These are phyloP conservation scores for Brachionus paranguensis DNA, from an alignment of 1,140 invertebrate species.

Conservation along the genomic window DNA sequence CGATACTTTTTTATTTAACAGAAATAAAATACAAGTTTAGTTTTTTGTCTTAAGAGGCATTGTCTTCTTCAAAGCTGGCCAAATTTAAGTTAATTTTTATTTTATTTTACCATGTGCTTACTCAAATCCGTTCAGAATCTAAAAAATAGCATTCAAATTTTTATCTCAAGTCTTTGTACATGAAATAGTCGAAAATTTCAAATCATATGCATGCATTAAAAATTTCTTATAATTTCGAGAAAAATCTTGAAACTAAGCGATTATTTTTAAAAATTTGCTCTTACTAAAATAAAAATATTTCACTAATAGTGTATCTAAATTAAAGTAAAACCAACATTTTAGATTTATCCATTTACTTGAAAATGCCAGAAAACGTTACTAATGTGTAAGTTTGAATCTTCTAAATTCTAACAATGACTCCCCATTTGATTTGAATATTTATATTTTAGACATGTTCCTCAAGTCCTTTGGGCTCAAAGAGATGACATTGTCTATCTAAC, in stretches of 20 bases:
- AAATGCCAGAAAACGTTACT: constrained; percentile 32
- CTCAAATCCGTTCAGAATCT: not conserved
- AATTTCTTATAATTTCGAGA: not conserved
- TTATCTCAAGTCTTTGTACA: not conserved
- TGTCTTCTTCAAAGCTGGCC: not conserved
- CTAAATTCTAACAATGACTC: not conserved
- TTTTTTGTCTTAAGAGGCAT: not conserved
- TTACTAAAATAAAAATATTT: not conserved
- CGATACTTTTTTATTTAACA: no score
- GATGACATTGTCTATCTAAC: constrained; percentile 73
- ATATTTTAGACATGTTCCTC: constrained; percentile 59
- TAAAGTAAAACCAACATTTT: not conserved
- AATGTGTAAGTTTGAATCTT: not conserved
- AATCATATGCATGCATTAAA: not conserved
- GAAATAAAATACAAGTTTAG: not conserved
- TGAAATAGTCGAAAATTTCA: not conserved
- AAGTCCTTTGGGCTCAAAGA: constrained; percentile 84
- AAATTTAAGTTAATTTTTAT: not conserved
- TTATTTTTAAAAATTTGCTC: not conserved
- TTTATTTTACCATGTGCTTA: not conserved
- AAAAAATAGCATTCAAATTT: not conserved
- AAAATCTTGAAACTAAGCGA: not conserved
- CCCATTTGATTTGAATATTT: no score
- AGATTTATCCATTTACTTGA: not conserved
- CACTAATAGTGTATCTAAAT: not conserved